Conservation (phyloP, 2,797 vertebrate species). For the Podarcis siculus region DNA sequence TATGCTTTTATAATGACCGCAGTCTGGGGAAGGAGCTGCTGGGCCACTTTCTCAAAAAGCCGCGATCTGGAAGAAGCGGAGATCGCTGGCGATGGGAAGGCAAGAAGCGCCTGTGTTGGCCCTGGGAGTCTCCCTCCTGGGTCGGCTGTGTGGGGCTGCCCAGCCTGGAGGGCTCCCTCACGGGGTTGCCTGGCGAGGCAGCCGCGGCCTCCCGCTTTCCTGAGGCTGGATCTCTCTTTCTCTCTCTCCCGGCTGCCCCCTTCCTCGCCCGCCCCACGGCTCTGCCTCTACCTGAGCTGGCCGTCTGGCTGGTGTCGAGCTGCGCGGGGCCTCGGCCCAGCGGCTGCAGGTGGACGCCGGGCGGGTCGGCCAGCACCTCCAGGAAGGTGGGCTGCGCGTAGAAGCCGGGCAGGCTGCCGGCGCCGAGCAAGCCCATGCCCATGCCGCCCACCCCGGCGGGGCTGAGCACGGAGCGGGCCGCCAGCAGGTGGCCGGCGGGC, state of each 20-base stretch:
- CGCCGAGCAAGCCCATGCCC: constrained; percentile 92
- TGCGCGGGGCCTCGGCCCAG: constrained; percentile 84
- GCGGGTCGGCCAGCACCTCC: constrained; percentile 93
- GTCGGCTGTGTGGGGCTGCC: background rate
- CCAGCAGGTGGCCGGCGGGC: constrained; percentile 89
- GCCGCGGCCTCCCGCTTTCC: background rate
- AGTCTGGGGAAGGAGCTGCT: background rate
- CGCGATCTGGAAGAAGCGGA: background rate
- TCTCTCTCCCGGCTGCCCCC: background rate
- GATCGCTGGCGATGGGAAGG: background rate
- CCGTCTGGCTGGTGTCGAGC: constrained; percentile 89
- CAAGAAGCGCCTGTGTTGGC: background rate
- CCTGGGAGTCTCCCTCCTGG: background rate
- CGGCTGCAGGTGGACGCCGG: constrained; percentile 89
- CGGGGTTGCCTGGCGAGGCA: constrained; percentile 35
- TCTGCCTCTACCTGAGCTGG: constrained; percentile 89
- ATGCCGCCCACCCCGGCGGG: constrained; percentile 86
- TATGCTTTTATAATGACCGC: background rate
- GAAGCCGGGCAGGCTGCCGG: constrained; percentile 91
- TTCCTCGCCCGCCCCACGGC: background rate
- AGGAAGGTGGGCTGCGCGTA: constrained; percentile 93
- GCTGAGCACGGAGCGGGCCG: constrained; percentile 90
- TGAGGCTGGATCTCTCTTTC: background rate
- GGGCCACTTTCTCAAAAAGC: background rate
- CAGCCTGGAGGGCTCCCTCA: background rate